Base-by-base conservation (phyloP, 1,140 invertebrate species). In the Vanessa atalanta region DNA sequence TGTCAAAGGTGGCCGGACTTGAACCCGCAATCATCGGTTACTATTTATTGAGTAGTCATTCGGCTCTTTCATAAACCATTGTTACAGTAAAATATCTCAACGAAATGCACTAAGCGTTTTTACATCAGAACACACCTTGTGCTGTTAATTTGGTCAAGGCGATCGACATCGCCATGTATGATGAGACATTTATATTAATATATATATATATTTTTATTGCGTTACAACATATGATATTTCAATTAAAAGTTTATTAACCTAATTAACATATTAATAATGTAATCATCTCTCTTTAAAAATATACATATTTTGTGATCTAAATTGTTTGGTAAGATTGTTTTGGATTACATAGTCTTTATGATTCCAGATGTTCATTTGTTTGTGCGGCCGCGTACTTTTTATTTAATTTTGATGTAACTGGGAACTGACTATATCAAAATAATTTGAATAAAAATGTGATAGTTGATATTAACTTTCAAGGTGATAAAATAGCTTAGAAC, bases 111-210 rank as follows among this genome's bases (percentile, higher is more conserved):
- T 67, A 50, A 66, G 23, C 9, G 23, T 50, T 31, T 53, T 51
- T 26, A 51, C 8, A 26, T 20, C 48, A 31, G 16, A 14, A 47
- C 57, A 37, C 20, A 31, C 8, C 20, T 26, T 20, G 16, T 43
- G 13, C 12, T 26, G 20, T 14, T 66, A 66, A 26, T 66, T 66
- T 51, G 65, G 65, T 43, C 65, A 66, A 66, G 65, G 65, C 65
- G 65, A 66, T 14, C 65, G 7, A 12, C 48, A 51, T 51, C 48
- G 47, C 65, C 65, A 51, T 66, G 11, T 66, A 47, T 16, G 57
- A 61, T 61, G 57, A 61, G 23, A 61, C 26, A 15, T 61, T 26
- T 26, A 37, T 23, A 57, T 57, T 23, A 23, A 16, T 23, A 61
- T 61, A 14, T 23, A 61, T 61, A 14, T 61, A 9, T 37, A 37